These are phyloP conservation scores for Grammomys surdaster DNA, from an alignment of 2,113 vertebrate genomes.

Conservation along the genomic window DNA sequence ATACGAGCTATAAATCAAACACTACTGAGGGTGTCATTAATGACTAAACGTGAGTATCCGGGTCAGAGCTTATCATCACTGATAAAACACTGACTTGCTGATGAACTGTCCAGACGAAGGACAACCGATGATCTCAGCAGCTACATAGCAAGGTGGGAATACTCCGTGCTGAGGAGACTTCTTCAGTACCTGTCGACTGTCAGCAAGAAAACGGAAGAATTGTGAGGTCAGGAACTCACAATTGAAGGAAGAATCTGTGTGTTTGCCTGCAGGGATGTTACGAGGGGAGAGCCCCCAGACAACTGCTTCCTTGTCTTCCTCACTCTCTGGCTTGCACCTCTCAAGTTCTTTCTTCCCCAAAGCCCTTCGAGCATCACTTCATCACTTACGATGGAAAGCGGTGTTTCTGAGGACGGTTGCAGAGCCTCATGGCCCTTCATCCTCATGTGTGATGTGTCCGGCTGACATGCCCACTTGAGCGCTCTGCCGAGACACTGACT, in stretches of 20 bases:
- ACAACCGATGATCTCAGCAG: background rate
- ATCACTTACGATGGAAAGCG: background rate
- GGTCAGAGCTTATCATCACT: background rate
- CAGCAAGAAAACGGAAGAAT: conserved; percentile 7
- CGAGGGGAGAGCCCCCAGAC: background rate
- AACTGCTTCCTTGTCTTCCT: background rate
- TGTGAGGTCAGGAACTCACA: background rate
- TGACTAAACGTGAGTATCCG: background rate
- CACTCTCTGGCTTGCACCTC: background rate
- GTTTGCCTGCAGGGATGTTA: background rate
- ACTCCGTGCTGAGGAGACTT: background rate
- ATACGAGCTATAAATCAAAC: background rate
- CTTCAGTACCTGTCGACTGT: background rate
- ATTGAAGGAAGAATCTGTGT: background rate
- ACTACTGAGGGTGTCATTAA: background rate
- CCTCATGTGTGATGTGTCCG: background rate
- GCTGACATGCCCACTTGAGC: background rate
- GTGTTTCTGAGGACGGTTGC: background rate
- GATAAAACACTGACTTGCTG: background rate
- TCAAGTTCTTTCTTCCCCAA: background rate
- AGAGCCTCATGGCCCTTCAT: background rate
- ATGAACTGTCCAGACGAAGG: background rate
- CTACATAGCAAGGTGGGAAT: background rate
- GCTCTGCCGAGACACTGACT: background rate
- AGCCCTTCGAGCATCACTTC: background rate